phyloP scores from a whole-genome alignment of 2,113 vertebrate species.

The Paratilapia polleni region DNA sequence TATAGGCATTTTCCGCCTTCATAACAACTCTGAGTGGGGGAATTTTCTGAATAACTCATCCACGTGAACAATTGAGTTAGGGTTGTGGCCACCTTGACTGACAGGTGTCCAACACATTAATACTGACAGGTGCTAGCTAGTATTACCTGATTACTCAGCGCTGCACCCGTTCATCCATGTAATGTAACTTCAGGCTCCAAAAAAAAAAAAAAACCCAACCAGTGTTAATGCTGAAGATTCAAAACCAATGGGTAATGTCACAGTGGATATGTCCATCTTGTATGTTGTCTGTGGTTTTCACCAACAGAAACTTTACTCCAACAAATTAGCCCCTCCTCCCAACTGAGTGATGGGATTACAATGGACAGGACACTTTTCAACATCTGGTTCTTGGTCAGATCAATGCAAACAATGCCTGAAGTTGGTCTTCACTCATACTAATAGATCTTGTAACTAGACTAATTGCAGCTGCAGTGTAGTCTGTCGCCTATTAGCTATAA shows the following conservation, averaged over 20 bases:
- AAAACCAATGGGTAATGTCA: fast-evolving
- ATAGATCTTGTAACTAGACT: neutral
- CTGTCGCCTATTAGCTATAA: neutral
- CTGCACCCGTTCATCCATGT: neutral
- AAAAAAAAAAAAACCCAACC: neutral
- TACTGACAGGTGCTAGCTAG: neutral
- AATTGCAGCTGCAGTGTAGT: neutral
- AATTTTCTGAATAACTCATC: neutral
- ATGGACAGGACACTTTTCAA: neutral
- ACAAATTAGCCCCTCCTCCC: neutral
- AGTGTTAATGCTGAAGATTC: neutral
- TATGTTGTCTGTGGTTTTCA: neutral
- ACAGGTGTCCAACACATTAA: neutral
- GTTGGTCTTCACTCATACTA: neutral
- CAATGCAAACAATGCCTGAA: neutral
- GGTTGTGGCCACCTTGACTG: neutral
- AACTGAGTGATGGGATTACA: neutral
- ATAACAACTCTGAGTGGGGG: neutral
- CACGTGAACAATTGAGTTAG: neutral
- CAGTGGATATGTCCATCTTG: too few species aligned
- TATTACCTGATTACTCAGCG: neutral
- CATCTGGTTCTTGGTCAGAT: neutral
- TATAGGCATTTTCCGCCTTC: neutral
- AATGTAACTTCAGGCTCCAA: neutral
- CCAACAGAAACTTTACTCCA: fast-evolving